Conservation (phyloP, 2,113 vertebrate genomes). For the Xiphophorus couchianus region DNA sequence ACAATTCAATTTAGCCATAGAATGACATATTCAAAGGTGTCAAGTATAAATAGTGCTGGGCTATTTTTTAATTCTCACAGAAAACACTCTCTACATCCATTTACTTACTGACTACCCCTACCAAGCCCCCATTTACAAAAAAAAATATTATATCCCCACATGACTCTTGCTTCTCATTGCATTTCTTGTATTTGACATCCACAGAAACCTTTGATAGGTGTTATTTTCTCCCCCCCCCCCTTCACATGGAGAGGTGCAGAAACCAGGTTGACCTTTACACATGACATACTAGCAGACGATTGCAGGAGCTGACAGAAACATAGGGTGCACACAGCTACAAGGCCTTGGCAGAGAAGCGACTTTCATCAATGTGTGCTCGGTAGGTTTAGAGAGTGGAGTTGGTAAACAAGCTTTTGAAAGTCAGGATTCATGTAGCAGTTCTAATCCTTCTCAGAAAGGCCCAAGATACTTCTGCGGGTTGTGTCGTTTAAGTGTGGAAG, state of each 20-base stretch:
- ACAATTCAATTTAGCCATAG: too few relatives aligned
- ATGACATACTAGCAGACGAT: conserved; percentile 63
- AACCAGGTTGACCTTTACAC: conserved; percentile 75
- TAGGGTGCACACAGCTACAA: conserved; percentile 37
- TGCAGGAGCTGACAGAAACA: conserved; percentile 64
- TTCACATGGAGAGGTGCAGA: conserved; percentile 44
- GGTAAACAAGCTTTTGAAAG: conserved; percentile 59
- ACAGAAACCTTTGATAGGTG: conserved; percentile 50
- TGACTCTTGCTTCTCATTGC: conserved; percentile 26
- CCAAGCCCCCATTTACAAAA: background rate
- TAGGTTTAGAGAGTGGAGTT: conserved; percentile 14
- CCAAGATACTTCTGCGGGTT: conserved; percentile 19
- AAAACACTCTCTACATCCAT: background rate
- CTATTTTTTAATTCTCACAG: background rate
- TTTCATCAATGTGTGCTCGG: conserved; percentile 37
- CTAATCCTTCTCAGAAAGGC: conserved; percentile 47
- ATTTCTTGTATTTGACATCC: conserved; percentile 46
- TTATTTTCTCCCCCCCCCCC: background rate
- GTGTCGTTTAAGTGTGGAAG: conserved; percentile 37
- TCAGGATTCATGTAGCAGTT: conserved; percentile 50
- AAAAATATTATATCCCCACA: conserved; percentile 27
- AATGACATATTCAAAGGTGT: background rate
- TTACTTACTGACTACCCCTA: background rate
- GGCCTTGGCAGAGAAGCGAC: conserved; percentile 36
- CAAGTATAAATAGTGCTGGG: background rate